Evolutionary conservation across 2,113 vertebrate genomes (phyloP), one percentile per base, ranked within the genome.

Genomic region (Seriola rivoliana): DNA sequence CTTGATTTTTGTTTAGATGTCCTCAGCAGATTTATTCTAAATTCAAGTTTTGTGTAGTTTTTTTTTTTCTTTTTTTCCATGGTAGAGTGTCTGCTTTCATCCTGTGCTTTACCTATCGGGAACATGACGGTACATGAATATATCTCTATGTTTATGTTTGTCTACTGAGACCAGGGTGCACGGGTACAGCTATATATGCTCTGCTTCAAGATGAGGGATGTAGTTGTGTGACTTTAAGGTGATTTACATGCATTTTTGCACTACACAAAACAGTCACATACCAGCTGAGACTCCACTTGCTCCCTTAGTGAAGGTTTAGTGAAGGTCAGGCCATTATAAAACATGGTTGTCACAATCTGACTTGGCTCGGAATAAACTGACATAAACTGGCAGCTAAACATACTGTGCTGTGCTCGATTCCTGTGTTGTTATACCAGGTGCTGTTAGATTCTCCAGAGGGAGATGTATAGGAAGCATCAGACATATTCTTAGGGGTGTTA

Each of bases 231-330:
- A 78, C 75, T 66, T 48, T 17, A 17, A 66, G 19, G 65, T 25
- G 34, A 67, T 86, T 76, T 50, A 75, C 46, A 78, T 50, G 66
- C 46, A 55, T 71, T 42, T 73, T 44, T 80, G 66, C 36, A n/a
- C 34, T 16, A 29, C 65, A 67, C 9, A 54, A 46, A 5, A 40
- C 9, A 64, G 21, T 71, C 8, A 29, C 3, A 42, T 23, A 62
- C 70, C 3, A 36, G 14, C 34, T 65, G 29, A 34, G 12, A 68
- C 42, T 46, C 6, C 14, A 36, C 54, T 57, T 13, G 13, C 34
- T 23, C 21, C 46, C 3, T 25, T 17, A n/a, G n/a, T n/a, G n/a
- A n/a, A n/a, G n/a, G 48, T 42, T 17, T 29, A 38, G 4, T 62
- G 57, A 29, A 29, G 21, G 38, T 46, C 54, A 72, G 38, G 14